Evolutionary conservation across 2,797 vertebrate species (phyloP), one percentile per base, ranked within the genome.

Genomic region (Kryptolebias ocellatus): DNA sequence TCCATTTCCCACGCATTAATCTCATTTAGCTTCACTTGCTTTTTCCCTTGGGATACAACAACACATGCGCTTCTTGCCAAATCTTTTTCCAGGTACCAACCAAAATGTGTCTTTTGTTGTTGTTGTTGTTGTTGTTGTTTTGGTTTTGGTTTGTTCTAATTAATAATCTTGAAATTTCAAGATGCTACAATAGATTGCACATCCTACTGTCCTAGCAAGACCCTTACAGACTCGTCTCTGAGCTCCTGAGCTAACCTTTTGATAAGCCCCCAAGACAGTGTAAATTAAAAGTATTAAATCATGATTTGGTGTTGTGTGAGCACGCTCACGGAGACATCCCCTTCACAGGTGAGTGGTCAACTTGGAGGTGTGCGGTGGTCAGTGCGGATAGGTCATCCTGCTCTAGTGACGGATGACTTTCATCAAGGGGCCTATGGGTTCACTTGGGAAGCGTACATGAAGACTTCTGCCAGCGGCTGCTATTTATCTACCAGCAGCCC

Each of bases 231-330:
- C 76, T 80, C 76, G 59, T 86, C 75, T 80, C 64, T 29, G 63
- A 78, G 75, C 82, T 95, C 94, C 95, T 93, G 92, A 64, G 72
- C 83, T 87, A 88, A 93, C 90, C 91, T 90, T 92, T 93, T 88
- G 88, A 93, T 90, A 88, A 89, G 84, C 87, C 89, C 88, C 90
- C 8, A 94, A 95, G 95, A 95, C 93, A 91, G 93, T 85, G 93
- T 93, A 95, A 96, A 97, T 98, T 96, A 97, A 96, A 96, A 94
- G 94, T 95, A 95, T 96, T 97, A 97, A 97, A 98, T 97, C 96
- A 96, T 93, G 95, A 95, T 95, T 91, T 89, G 83, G 93, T 92
- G 74, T 71, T 89, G 93, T 94, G 84, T 74, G 79, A 85, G 91
- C 88, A 90, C 90, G 94, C 93, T 95, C 94, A 95, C 94, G 93